These are phyloP conservation scores for Deilephila elpenor DNA, from an alignment of 2,888 invertebrate species.

Conservation along the genomic window DNA sequence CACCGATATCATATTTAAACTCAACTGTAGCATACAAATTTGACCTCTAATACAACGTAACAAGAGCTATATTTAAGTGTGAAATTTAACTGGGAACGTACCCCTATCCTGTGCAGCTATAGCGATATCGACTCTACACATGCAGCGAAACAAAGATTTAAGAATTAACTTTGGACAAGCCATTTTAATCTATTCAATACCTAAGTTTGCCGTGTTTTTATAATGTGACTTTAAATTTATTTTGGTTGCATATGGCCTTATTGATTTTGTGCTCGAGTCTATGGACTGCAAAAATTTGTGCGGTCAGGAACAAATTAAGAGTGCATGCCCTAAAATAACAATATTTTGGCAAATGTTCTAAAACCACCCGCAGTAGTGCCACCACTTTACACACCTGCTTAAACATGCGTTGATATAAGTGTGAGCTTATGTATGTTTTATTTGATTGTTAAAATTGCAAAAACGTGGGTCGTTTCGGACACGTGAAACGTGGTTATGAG, in stretches of 20 bases:
- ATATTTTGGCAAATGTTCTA: too few species aligned
- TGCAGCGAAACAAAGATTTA: conserved; percentile 49
- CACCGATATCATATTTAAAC: conserved; percentile 44
- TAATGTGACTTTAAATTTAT: background rate
- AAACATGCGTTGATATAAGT: too few species aligned
- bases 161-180: conserved; percentile 44
- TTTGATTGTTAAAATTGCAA: too few species aligned
- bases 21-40: conserved; percentile 37
- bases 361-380: too few species aligned
- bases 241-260: too few species aligned
- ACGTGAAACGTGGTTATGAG: conserved; percentile 4
- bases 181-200: background rate
- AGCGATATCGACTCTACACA: conserved; percentile 60
- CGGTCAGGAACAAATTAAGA: too few species aligned
- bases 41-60: conserved; percentile 45
- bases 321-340: too few species aligned
- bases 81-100: conserved; percentile 50
- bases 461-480: background rate
- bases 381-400: too few species aligned
- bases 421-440: too few species aligned
- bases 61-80: conserved; percentile 39
- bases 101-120: conserved; percentile 62
- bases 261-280: too few species aligned
- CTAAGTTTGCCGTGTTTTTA: background rate
- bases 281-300: too few species aligned